phyloP scores from a whole-genome alignment of 2,797 vertebrate species.

The Diplodus puntazzo region DNA sequence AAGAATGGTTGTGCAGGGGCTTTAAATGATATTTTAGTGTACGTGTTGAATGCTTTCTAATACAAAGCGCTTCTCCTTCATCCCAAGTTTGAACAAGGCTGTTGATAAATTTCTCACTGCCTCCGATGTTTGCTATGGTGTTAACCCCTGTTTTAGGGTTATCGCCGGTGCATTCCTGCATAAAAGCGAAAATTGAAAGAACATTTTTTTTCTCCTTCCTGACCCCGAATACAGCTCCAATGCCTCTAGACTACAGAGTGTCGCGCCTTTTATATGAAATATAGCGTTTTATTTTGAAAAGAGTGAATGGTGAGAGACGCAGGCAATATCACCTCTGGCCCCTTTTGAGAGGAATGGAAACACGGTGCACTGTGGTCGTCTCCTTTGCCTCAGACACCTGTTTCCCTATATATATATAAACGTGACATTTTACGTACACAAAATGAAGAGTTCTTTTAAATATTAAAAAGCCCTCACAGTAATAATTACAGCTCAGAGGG shows the following conservation, averaged over 20 bases:
- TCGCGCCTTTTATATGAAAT: constrained; percentile 26
- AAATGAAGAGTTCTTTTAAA: not conserved
- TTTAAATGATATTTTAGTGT: not conserved
- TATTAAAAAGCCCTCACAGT: not conserved
- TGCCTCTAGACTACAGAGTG: constrained; percentile 10
- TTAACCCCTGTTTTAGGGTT: constrained; percentile 19
- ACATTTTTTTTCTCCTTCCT: not conserved
- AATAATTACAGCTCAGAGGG: not conserved
- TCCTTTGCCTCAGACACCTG: constrained; percentile 19
- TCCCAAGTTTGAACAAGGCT: constrained; percentile 20
- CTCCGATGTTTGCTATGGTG: constrained; percentile 4
- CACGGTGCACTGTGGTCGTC: not conserved
- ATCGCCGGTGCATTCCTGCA: not conserved
- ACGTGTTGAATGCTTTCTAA: not conserved
- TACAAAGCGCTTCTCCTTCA: not conserved
- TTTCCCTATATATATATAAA: constrained; percentile 35
- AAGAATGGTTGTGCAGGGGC: not conserved
- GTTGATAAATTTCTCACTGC: constrained; percentile 6
- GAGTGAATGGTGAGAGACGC: constrained; percentile 23
- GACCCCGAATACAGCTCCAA: not conserved
- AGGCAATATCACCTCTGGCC: constrained; percentile 30
- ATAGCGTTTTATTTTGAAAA: constrained; percentile 37
- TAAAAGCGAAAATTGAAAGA: constrained; percentile 37
- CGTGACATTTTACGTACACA: constrained; percentile 10
- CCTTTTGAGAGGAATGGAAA: constrained; percentile 23